Conservation (phyloP, 2,113 vertebrate genomes). For the Nothoprocta pentlandii region DNA sequence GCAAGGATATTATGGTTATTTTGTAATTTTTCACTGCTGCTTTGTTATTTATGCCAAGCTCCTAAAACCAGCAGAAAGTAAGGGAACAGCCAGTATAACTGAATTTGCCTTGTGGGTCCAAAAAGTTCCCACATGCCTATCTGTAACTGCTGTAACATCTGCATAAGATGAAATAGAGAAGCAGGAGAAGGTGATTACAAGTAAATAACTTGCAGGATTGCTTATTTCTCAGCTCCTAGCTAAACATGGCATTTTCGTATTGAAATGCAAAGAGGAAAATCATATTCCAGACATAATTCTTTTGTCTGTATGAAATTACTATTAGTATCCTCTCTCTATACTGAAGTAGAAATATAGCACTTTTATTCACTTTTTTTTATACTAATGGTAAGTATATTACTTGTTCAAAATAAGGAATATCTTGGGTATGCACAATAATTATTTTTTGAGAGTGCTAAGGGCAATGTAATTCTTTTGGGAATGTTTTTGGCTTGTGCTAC, state of each 20-base stretch:
- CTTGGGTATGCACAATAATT: neutral
- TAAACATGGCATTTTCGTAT: neutral
- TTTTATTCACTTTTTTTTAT: neutral
- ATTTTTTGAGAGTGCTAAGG: neutral
- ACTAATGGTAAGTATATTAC: neutral
- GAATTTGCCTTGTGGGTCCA: neutral
- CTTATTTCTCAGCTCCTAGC: neutral
- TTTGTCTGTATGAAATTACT: neutral
- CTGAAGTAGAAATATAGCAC: neutral
- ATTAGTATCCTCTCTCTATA: neutral
- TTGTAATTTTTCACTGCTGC: neutral
- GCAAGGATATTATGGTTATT: neutral
- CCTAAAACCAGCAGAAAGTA: neutral
- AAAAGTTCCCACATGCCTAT: neutral
- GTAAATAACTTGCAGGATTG: neutral
- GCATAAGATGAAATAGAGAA: neutral
- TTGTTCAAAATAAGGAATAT: slow-evolving; percentile 12
- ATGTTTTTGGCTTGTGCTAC: neutral
- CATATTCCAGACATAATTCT: slow-evolving; percentile 4
- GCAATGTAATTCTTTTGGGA: neutral
- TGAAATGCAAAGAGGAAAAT: neutral
- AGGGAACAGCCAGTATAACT: neutral
- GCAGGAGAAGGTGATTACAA: neutral
- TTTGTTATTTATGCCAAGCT: neutral
- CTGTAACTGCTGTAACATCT: neutral